A percentile compares a stretch with the other conserved stretches of the same genome.
Conservation (phyloP, 2,113 vertebrate species). For the Oreamnos americanus region DNA sequence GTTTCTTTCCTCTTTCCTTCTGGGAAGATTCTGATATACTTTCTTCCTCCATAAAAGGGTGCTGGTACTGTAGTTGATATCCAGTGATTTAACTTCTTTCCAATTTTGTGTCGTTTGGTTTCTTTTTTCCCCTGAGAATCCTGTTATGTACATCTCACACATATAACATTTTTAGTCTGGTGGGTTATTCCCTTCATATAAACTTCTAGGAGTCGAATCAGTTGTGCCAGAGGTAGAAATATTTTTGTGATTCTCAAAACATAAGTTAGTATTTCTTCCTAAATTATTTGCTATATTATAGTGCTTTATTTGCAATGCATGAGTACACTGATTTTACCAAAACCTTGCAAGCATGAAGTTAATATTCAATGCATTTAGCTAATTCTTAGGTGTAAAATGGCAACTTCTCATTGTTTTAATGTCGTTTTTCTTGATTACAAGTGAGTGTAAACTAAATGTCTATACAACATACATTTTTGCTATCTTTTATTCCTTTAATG, state of each 20-base stretch:
- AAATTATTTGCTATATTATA: not conserved
- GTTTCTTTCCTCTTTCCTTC: not conserved
- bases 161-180: not conserved
- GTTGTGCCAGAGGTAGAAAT: not conserved
- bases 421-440: not conserved
- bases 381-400: conserved; percentile 11
- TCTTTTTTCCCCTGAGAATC: not conserved
- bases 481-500: conserved; percentile 15
- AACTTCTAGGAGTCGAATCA: not conserved
- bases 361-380: not conserved
- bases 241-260: not conserved
- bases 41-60: not conserved
- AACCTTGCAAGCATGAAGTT: not conserved
- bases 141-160: not conserved
- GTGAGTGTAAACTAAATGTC: conserved; percentile 15
- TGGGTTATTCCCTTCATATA: conserved; percentile 3
- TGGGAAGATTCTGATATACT: not conserved
- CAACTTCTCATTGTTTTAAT: not conserved
- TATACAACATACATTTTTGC: not conserved
- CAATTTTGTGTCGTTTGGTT: not conserved
- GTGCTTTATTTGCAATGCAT: not conserved
- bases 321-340: not conserved
- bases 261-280: not conserved
- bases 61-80: not conserved
- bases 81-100: not conserved